Evolutionary conservation across 2,888 invertebrate genomes (phyloP), one percentile per base, ranked within the genome.

Genomic region (Trissolcus brochymenae): DNA sequence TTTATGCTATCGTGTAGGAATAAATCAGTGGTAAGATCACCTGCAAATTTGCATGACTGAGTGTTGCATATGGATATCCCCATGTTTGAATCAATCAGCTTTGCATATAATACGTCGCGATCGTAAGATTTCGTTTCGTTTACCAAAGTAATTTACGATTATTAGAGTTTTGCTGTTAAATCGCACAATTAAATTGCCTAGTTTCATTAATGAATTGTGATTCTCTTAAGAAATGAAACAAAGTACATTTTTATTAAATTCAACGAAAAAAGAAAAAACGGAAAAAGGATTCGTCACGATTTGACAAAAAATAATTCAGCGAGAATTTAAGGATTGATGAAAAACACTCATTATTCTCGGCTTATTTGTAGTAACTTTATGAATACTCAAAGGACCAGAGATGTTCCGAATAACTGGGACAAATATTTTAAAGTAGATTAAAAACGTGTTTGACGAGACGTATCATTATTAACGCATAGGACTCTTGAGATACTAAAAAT

Each of bases 1-100:
- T 35, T 0, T 35, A 35, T 49, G 57, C 16, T 56, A 60, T 66
- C 53, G 49, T 7, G 53, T 60, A 46, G 49, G 65, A 76, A 76
- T 70, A 76, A 76, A 65, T 60, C 41, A 71, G 53, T 71, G 13
- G 17, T 71, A 76, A 71, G 70, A 76, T 76, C 61, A 61, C 53
- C 29, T 65, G 65, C 54, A 66, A 62, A 76, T 76, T 71, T 76
- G 71, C 76, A 70, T 76, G 60, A 61, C 71, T 61, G 53, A 56
- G 67, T 77, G 55, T 67, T 77, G 72, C 62, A 73, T 73, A 73
- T 73, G 68, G 62, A 73, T 73, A 46, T 35, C 56, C 68, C 35
- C 61, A 64, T 77, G 65, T 65, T 70, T 77, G 64, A 68, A 73
- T 73, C 77, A 73, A 77, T 73, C 77, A 77, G 65, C 60, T 77